Evolutionary conservation across 2,888 invertebrate genomes (phyloP), one percentile per base, ranked within the genome.

Genomic region (Linyphia triangularis): DNA sequence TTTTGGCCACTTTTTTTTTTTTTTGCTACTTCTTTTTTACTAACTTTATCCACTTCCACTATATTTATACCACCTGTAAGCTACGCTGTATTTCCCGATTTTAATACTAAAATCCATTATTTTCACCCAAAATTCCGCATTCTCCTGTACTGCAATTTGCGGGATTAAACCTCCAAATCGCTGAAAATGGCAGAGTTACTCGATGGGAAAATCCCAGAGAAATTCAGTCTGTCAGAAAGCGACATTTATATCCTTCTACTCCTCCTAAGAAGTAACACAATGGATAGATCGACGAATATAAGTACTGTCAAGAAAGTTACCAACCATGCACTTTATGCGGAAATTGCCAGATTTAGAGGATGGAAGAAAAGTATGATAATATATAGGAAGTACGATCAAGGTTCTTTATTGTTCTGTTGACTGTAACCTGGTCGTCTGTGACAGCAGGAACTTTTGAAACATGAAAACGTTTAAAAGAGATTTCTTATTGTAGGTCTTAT

Each of bases 311-410:
- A 16, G 61, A 33, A 6, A 40, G 77, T 57, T 73, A 3, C 59
- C 28, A 28, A 61, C 37, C 77, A 61, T 22, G 59, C 37, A 77
- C 59, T 77, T 77, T 59, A 43, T 30, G 61, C 24, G 61, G 63
- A 61, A 63, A 33, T 28, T 61, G 77, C 67, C 5, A n/a, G 67
- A 33, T 67, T 67, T 63, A 37, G 26, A 77, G 72, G 33, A 77
- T 26, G 24, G 16, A 37, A 22, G 63, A 77, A 63, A 57, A 26
- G 24, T n/a, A 16, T 22, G 59, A 30, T 63, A 63, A 63, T 63
- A 63, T 24, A 57, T 13, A 13, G 19, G 33, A 33, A 33, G 19
- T 19, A 19, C 19, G 51, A 51, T n/a, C n/a, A n/a, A n/a, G n/a
- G n/a, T 51, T 51, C 51, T 51, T 51, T 24, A 22, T 24, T 24